phyloP scores from a whole-genome alignment of 2,888 invertebrate species.

The Meliscaeva auricollis region DNA sequence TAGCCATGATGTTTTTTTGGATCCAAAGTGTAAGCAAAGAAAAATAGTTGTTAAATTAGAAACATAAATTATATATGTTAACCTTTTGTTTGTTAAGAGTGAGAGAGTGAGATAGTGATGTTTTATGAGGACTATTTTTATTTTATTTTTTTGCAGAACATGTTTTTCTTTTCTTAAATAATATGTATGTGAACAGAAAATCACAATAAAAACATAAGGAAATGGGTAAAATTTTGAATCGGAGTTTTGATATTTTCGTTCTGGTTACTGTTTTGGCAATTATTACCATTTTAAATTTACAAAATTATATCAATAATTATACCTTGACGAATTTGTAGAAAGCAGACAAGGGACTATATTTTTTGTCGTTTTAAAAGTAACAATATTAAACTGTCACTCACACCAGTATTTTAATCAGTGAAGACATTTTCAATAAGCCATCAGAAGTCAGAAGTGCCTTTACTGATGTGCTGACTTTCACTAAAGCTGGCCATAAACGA shows the following conservation, averaged over 20 bases:
- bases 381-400: no score
- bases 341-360: no score
- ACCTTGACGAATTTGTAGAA: no score
- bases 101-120: neutral
- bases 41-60: constrained; percentile 59
- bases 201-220: neutral
- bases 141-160: neutral
- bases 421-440: no score
- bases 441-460: no score
- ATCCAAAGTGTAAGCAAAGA: constrained; percentile 64
- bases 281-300: no score
- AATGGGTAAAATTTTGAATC: neutral
- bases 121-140: constrained; percentile 10
- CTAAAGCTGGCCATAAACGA: no score
- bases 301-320: no score
- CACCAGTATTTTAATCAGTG: no score
- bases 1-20: constrained; percentile 36
- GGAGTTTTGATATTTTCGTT: neutral
- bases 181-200: constrained; percentile 3
- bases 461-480: no score
- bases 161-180: neutral
- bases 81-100: constrained; percentile 9
- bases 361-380: no score
- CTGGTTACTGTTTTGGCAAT: no score
- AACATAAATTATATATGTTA: constrained; percentile 32